phyloP scores from a whole-genome alignment of 2,888 invertebrate species.

The Meta bourneti region DNA sequence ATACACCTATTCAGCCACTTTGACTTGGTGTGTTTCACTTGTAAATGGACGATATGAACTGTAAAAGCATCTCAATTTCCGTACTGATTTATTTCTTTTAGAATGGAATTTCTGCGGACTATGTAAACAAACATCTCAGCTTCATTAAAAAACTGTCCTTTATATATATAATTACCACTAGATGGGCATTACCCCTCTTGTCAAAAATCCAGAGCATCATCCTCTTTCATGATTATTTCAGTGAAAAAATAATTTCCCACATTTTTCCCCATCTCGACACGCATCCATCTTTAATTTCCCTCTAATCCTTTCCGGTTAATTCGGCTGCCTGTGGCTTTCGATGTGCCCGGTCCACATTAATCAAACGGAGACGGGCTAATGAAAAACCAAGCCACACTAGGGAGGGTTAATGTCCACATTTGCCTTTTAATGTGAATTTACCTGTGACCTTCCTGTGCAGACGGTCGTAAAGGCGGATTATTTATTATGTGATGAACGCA shows the following conservation, averaged over 20 bases:
- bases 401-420: constrained; percentile 35
- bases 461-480: constrained; percentile 46
- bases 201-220: too few species aligned
- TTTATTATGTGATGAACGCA: constrained; percentile 57
- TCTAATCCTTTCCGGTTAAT: constrained; percentile 3
- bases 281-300: constrained; percentile 10
- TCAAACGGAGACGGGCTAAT: constrained; percentile 4
- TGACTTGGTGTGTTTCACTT: too few species aligned
- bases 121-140: neutral
- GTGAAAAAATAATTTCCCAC: neutral
- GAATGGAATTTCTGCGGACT: too few species aligned
- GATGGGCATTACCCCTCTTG: neutral
- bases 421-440: constrained; percentile 20
- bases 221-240: neutral
- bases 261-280: neutral
- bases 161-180: neutral
- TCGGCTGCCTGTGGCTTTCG: neutral
- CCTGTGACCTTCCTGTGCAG: constrained; percentile 28
- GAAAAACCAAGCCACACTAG: constrained; percentile 15
- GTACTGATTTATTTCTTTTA: too few species aligned
- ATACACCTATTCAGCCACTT: too few species aligned
- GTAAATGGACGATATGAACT: too few species aligned
- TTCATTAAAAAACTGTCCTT: neutral
- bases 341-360: neutral
- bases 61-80: too few species aligned